Base-by-base conservation (phyloP, 1,140 invertebrate species). In the Lordiphosa clarofinis region DNA sequence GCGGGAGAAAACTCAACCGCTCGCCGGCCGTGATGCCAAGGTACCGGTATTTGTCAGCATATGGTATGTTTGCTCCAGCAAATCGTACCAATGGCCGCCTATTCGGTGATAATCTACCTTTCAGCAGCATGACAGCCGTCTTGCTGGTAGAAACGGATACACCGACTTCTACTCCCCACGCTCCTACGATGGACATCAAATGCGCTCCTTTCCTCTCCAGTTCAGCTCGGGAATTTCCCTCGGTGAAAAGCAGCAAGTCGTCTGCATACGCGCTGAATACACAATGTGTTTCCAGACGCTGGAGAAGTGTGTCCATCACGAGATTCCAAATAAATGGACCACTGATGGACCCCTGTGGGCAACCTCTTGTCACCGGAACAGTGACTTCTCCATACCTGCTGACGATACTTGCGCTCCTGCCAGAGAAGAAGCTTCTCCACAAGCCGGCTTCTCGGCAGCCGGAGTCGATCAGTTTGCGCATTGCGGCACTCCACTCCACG, bases 131-230 rank as follows among this genome's bases (percentile, higher is more conserved):
- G 1, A 52, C 33, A 0, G 38, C 28, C 28, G 58, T 47, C 36
- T 55, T 48, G 50, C 43, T 61, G 11, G 36, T 48, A 4, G 44
- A 56, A 8, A 60, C 43, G 15, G 50, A 19, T n/a, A 57, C 55
- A 3, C 48, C n/a, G 13, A 50, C 54, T 3, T 37, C 13, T 5
- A 19, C 11, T 33, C 47, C 39, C 48, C 24, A 39, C 9, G 24
- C 42, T 8, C 12, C 40, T 35, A 52, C 21, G 24, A 52, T 12
- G n/a, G 49, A 52, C 21, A 39, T 57, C 31, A 49, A 15, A 1
- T 50, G 8, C 3, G n/a, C 13, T 36, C 11, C 13, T 21, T 31
- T 28, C 11, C 4, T 2, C 7, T 62, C 52, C 21, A 62, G 2
- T 12, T 33, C 46, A 24, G 15, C 35, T 55, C 50, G 35, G 13